Percentiles rank a stretch among this genome's conserved stretches.
phyloP scores from a whole-genome alignment of 2,113 vertebrate genomes.

The Ginglymostoma cirratum region DNA sequence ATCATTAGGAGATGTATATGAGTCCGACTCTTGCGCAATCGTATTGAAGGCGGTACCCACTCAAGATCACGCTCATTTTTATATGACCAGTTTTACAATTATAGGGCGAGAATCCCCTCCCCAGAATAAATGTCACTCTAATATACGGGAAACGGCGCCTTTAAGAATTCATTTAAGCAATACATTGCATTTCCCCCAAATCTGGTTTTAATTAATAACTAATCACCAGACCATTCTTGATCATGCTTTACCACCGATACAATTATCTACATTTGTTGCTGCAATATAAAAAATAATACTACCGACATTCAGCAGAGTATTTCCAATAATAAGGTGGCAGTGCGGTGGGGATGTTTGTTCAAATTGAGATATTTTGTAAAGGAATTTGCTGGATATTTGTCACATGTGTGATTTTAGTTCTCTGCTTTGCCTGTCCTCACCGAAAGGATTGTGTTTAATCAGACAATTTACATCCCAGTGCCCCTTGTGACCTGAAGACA shows the following conservation, averaged over 20 bases:
- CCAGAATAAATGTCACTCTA: neutral
- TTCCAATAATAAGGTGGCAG: neutral
- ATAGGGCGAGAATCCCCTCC: neutral
- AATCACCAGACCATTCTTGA: neutral
- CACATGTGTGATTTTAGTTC: slow-evolving; percentile 42
- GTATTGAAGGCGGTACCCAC: neutral
- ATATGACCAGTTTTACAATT: neutral
- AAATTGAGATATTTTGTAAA: slow-evolving; percentile 36
- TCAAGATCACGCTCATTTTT: neutral
- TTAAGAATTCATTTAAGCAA: neutral
- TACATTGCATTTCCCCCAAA: neutral
- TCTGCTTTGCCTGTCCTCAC: slow-evolving; percentile 47
- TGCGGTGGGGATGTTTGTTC: neutral
- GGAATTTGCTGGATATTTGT: slow-evolving; percentile 43
- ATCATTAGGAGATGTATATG: neutral
- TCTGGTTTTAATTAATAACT: neutral
- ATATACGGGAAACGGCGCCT: neutral
- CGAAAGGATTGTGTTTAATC: slow-evolving; percentile 63
- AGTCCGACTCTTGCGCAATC: no score
- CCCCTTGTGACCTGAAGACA: slow-evolving; percentile 80
- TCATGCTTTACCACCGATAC: neutral
- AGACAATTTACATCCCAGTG: slow-evolving; percentile 66
- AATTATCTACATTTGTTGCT: neutral
- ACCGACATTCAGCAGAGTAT: neutral
- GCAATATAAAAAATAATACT: neutral